Evolutionary conservation across 1,140 invertebrate genomes (phyloP).

Genomic region (Ruditapes philippinarum): DNA sequence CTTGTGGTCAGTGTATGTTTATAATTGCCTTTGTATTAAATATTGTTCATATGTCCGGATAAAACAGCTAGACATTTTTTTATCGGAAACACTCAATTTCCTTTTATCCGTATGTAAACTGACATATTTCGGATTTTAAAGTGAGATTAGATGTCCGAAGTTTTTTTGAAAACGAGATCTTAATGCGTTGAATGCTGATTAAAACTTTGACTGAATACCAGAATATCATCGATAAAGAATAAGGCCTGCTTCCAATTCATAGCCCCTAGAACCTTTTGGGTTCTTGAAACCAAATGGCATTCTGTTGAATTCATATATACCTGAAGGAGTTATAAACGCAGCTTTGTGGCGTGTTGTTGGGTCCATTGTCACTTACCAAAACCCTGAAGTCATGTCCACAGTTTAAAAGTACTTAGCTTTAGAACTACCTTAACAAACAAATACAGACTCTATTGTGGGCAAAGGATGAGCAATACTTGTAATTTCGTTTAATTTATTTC

Average conservation of each 20-base stretch:
- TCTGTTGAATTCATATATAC: slow-evolving; percentile 37
- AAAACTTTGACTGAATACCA: slow-evolving; percentile 78
- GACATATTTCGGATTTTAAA: slow-evolving; percentile 71
- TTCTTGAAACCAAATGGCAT: slow-evolving; percentile 68
- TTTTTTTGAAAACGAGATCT: slow-evolving; percentile 37
- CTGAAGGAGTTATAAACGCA: slow-evolving; percentile 41
- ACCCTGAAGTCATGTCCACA: slow-evolving; percentile 62
- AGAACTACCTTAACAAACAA: not conserved
- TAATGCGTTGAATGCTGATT: slow-evolving; percentile 86
- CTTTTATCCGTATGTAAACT: slow-evolving; percentile 68
- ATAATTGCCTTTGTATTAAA: too few species aligned
- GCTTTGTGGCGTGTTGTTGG: slow-evolving; percentile 41
- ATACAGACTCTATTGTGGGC: slow-evolving; percentile 29
- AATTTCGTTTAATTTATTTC: slow-evolving; percentile 62
- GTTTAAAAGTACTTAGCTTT: slow-evolving; percentile 11
- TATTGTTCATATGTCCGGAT: slow-evolving; percentile 48
- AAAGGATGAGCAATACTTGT: slow-evolving; percentile 30
- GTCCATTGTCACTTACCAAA: slow-evolving; percentile 75
- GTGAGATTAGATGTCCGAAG: slow-evolving; percentile 69
- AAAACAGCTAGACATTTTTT: too few species aligned
- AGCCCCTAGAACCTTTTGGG: slow-evolving; percentile 72
- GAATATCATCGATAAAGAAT: slow-evolving; percentile 69
- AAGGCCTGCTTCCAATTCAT: slow-evolving; percentile 69
- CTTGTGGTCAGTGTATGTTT: too few species aligned
- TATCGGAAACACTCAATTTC: slow-evolving; percentile 65